Evolutionary conservation across 2,888 invertebrate species (phyloP).

Genomic region (Lasioglossum malachurum): DNA sequence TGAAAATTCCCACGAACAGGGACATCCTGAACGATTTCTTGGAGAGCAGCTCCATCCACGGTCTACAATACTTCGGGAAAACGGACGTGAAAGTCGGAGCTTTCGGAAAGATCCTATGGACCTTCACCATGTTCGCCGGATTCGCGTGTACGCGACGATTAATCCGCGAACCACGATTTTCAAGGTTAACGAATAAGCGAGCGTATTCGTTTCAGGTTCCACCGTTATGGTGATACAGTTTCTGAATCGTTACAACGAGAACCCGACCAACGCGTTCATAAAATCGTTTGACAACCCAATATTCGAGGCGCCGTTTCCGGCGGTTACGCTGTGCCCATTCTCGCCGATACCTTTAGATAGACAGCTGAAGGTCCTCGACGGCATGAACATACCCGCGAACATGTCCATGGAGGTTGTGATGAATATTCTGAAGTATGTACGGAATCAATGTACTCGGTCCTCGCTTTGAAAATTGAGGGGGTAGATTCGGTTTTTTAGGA

Average conservation of each 20-base stretch:
- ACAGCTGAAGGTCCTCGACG: conserved; percentile 67
- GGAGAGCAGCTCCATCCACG: conserved; percentile 63
- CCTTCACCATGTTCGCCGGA: conserved; percentile 46
- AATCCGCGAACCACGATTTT: not conserved
- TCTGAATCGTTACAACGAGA: conserved; percentile 79
- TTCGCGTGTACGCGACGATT: conserved; percentile 48
- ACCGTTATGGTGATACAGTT: conserved; percentile 81
- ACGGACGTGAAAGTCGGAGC: conserved; percentile 33
- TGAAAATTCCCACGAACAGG: not conserved
- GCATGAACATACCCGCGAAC: conserved; percentile 61
- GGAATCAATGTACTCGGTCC: no score
- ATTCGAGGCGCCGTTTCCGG: conserved; percentile 80
- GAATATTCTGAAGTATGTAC: conserved; percentile 58
- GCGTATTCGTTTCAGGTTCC: conserved; percentile 70
- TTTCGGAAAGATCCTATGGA: conserved; percentile 62
- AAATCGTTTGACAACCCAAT: conserved; percentile 78
- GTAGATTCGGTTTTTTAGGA: no score
- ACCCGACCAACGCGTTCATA: conserved; percentile 82
- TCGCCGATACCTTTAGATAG: conserved; percentile 65
- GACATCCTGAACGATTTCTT: conserved; percentile 54
- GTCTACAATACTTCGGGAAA: conserved; percentile 64
- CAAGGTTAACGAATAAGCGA: not conserved
- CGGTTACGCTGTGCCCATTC: conserved; percentile 82
- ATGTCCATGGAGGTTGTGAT: conserved; percentile 59
- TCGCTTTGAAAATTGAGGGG: no score